phyloP scores from a whole-genome alignment of 2,113 vertebrate species.

The Pyxicephalus adspersus region DNA sequence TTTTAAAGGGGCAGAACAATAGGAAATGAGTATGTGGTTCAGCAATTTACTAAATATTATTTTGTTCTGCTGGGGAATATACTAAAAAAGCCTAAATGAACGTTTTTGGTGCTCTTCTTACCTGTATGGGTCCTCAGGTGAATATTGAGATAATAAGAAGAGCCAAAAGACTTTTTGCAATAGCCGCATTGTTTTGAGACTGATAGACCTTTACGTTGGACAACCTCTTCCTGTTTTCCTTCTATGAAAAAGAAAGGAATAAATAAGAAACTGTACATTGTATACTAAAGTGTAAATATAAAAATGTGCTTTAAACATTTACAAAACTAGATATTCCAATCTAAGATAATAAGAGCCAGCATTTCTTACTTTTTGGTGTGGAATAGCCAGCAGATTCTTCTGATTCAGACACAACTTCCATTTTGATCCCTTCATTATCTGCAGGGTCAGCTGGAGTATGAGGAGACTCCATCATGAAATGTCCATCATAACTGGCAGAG shows the following conservation, averaged over 20 bases:
- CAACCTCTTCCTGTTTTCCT: constrained; percentile 83
- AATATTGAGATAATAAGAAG: constrained; percentile 98
- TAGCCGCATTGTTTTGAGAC: constrained; percentile 89
- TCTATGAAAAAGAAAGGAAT: constrained; percentile 63
- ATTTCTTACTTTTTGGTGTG: constrained; percentile 6
- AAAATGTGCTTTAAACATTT: no score
- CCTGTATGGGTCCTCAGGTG: constrained; percentile 98
- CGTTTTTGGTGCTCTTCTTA: constrained; percentile 61
- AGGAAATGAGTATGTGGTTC: no score
- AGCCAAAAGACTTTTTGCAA: constrained; percentile 94
- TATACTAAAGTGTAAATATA: no score
- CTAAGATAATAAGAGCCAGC: no score
- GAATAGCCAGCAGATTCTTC: constrained; percentile 73
- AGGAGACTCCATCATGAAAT: constrained; percentile 59
- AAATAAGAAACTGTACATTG: no score
- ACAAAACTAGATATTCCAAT: no score
- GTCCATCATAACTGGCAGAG: constrained; percentile 72
- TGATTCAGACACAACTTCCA: constrained; percentile 82
- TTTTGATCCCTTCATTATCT: constrained; percentile 70
- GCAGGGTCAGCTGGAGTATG: constrained; percentile 65
- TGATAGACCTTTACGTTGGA: constrained; percentile 81
- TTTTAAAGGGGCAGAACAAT: no score
- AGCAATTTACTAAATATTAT: no score
- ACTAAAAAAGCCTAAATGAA: no score
- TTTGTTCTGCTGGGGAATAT: no score